These are phyloP conservation scores for Onychorhynchus coronatus DNA, from an alignment of 2,113 vertebrate genomes.

Conservation along the genomic window DNA sequence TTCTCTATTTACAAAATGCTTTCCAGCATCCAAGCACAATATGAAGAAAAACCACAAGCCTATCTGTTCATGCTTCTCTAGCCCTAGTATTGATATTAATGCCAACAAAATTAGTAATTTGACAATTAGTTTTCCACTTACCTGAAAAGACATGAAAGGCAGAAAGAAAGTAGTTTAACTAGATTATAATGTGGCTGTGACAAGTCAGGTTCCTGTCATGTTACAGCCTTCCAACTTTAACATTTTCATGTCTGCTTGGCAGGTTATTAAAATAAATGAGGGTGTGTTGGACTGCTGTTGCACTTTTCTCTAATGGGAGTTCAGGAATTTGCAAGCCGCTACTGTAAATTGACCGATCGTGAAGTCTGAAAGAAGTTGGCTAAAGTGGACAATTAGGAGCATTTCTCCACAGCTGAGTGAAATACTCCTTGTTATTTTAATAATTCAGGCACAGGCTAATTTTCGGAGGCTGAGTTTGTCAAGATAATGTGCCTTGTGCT, in stretches of 20 bases:
- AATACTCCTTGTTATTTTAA: conserved; percentile 99
- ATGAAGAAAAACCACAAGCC: neutral
- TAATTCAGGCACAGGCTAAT: conserved; percentile 95
- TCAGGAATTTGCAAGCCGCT: conserved; percentile 84
- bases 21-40: conserved; percentile 15
- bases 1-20: conserved; percentile 9
- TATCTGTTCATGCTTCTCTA: conserved; percentile 51
- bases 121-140: conserved; percentile 85
- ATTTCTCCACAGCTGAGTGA: conserved; percentile 90
- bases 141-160: conserved; percentile 77
- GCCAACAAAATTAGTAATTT: conserved; percentile 82
- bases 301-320: conserved; percentile 87
- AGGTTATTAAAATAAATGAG: conserved; percentile 99
- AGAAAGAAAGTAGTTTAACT: conserved; percentile 83
- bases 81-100: conserved; percentile 76
- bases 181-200: conserved; percentile 89
- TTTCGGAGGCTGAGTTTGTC: conserved; percentile 91
- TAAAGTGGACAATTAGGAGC: conserved; percentile 98
- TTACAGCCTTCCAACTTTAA: conserved; percentile 88
- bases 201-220: conserved; percentile 91
- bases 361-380: conserved; percentile 88
- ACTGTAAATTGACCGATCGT: conserved; percentile 87
- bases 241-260: conserved; percentile 96
- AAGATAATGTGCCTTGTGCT: conserved; percentile 91
- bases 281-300: conserved; percentile 80